These are phyloP conservation scores for Phyto melanocephala DNA, from an alignment of 2,888 invertebrate genomes.

Conservation along the genomic window DNA sequence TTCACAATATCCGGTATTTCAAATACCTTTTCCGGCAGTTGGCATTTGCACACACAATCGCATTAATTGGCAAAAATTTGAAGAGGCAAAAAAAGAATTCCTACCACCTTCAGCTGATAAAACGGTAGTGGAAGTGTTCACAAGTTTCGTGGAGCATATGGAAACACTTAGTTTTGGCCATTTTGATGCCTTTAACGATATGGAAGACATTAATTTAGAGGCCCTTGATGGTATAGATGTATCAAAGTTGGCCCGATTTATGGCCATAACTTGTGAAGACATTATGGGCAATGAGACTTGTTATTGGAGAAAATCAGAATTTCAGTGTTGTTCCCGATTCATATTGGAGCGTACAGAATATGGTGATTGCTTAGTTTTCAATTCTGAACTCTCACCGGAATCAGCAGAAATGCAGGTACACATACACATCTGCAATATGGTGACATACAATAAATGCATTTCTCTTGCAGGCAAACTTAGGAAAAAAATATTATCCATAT, in stretches of 20 bases:
- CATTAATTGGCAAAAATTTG: constrained; percentile 74
- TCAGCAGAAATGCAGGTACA: constrained; percentile 65
- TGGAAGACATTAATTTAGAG: constrained; percentile 74
- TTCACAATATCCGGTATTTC: constrained; percentile 75
- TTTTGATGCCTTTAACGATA: constrained; percentile 68
- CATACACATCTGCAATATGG: neutral
- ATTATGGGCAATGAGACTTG: constrained; percentile 75
- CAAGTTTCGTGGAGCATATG: constrained; percentile 69
- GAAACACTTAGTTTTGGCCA: constrained; percentile 73
- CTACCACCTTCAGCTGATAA: constrained; percentile 70
- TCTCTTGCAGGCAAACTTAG: constrained; percentile 36
- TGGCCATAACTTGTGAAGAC: constrained; percentile 75
- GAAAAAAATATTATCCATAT: constrained; percentile 69
- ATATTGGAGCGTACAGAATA: constrained; percentile 78
- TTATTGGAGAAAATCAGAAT: constrained; percentile 76
- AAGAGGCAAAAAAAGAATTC: constrained; percentile 70
- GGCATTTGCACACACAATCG: constrained; percentile 75
- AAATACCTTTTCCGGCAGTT: constrained; percentile 75
- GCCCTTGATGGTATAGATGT: constrained; percentile 72
- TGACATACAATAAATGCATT: neutral
- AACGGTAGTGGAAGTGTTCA: constrained; percentile 68
- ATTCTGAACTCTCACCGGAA: constrained; percentile 73
- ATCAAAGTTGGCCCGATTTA: constrained; percentile 67
- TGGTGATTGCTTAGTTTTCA: constrained; percentile 79
- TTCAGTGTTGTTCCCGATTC: constrained; percentile 79